Base-by-base conservation (phyloP, 92 coral and sea anemone species). In the Zoanthus gigantus region DNA sequence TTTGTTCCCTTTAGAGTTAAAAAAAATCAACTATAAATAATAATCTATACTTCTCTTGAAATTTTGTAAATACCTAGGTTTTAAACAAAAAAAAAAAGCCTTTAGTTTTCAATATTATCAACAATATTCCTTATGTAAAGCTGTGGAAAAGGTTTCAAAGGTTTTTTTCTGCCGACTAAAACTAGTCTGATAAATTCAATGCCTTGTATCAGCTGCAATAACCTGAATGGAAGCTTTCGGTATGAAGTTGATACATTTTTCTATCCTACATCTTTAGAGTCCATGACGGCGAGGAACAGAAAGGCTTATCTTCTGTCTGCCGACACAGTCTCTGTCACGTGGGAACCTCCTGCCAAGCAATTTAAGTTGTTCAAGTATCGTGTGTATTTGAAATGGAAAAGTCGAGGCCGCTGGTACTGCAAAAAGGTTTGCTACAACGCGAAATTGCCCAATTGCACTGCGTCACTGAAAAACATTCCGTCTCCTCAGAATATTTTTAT, bases 311-410 rank as follows among this genome's bases (percentile, higher is more conserved):
- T 88, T 0, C 28, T 84, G 6, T 71, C 83, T n/a, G 31, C 78
- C 32, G 17, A 71, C 34, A 77, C 92, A 34, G 15, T 93, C 37
- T 56, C 71, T 2, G 76, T 92, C 44, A 72, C 76, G 34, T 95
- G 98, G 98, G 65, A 44, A 69, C 88, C 86, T 45, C 98, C 98
- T 16, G 28, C 83, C 5, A 88, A 93, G 28, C 89, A 85, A 30
- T 86, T 82, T 85, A 89, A 83, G 74, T 63, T 14, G 61, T 94
- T 79, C 85, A 77, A 86, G 65, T 94, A 95, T 79, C 90, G 91
- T 56, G 95, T 90, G 69, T 93, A 86, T 58, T 77, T 93, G 28
- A 87, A 93, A 71, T 95, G 96, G 96, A 79, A 74, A 47, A 56
- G 32, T 31, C 76, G 47, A 12, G 87, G 72, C 29, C 78, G 83